Evolutionary conservation across 2,888 invertebrate species (phyloP), one percentile per base, ranked within the genome.

Genomic region (Chaitophorus viminalis): DNA sequence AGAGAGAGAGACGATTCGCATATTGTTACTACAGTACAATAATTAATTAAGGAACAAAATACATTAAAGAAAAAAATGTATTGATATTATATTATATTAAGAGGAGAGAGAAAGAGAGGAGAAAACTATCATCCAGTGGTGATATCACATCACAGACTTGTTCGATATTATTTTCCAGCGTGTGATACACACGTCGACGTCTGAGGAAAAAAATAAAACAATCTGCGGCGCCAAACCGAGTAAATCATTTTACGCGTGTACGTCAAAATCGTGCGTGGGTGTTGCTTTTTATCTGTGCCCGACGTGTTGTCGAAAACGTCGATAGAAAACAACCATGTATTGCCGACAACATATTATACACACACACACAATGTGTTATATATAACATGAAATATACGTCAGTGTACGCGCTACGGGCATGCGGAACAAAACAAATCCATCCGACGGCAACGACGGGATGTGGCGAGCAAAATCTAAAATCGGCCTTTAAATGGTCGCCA

Each of bases 171-270:
- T 72, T 33, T 29, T 60, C 60, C n/a, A n/a, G 21, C n/a, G 11
- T 21, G 11, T 21, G n/a, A 81, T 29, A 68, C 39, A 11, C 29
- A 11, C n/a, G 21, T n/a, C 14, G n/a, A 29, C 21, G 39, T n/a
- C 18, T 29, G 29, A 46, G 18, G 18, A 25, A 36, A 79, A 79
- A 54, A 52, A n/a, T n/a, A 76, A 31, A 78, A 31, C 68, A 70
- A 52, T 82, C 46, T 46, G 65, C 46, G 65, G n/a, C n/a, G n/a
- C n/a, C 46, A 5, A 31, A 25, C 17, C 39, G 70, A 70, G 81
- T 46, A 68, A 82, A 79, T 79, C 79, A 79, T 60, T 79, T 79
- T n/a, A 46, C 25, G 31, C 14, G 25, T 46, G 17, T 29, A 68
- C 68, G 68, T 82, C 46, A 25, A 82, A 82, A 52, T 46, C 21